A percentile compares a stretch with the other conserved stretches of the same genome.
phyloP scores from a whole-genome alignment of 2,797 vertebrate genomes.

The Hydrolagus colliei region DNA sequence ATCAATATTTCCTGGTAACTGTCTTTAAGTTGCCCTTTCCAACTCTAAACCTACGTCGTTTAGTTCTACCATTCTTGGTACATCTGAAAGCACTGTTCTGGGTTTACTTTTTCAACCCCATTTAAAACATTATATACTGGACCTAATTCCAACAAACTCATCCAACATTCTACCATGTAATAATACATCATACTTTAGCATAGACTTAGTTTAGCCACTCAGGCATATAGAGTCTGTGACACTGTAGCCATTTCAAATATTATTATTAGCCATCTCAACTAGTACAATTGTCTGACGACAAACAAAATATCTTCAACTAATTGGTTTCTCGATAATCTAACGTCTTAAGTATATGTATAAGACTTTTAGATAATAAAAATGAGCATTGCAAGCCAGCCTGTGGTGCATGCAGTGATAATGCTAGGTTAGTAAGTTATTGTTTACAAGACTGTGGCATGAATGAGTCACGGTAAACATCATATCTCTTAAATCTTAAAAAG shows the following conservation, averaged over 20 bases:
- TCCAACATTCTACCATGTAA: too few species aligned
- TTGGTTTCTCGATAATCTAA: neutral
- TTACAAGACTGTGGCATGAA: slow-evolving; percentile 3
- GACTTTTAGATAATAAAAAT: slow-evolving; percentile 23
- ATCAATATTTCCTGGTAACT: too few species aligned
- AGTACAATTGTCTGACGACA: neutral
- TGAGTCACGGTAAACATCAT: slow-evolving; percentile 5
- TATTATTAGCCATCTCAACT: neutral
- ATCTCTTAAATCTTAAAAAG: neutral
- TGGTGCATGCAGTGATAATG: slow-evolving; percentile 28
- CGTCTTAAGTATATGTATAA: slow-evolving; percentile 17
- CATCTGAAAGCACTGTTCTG: too few species aligned
- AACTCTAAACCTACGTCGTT: too few species aligned
- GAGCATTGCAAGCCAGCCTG: slow-evolving; percentile 19
- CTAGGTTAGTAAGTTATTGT: slow-evolving; percentile 26
- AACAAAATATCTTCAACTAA: neutral
- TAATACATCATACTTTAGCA: too few species aligned
- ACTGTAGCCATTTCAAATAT: neutral
- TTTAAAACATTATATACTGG: too few species aligned
- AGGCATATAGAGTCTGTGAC: neutral
- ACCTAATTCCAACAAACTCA: too few species aligned
- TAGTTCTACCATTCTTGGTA: too few species aligned
- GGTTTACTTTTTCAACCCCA: too few species aligned
- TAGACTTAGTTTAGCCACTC: too few species aligned
- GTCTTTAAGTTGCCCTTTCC: too few species aligned